These are phyloP conservation scores for Ophion ventricosus DNA, from an alignment of 2,888 invertebrate genomes.

Conservation along the genomic window DNA sequence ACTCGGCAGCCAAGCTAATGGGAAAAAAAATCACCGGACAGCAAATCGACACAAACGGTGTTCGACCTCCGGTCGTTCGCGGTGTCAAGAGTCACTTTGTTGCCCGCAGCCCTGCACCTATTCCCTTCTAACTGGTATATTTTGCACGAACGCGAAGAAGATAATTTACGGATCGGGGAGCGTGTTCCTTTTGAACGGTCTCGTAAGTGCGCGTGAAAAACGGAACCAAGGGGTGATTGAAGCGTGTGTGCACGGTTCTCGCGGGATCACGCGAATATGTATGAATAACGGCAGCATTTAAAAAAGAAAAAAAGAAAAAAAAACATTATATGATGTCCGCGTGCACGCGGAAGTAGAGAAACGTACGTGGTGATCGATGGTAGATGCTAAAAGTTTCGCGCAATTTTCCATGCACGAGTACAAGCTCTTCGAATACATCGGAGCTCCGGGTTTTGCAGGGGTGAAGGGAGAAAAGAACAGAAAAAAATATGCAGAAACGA, in stretches of 20 bases:
- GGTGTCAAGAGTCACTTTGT: slow-evolving; percentile 12
- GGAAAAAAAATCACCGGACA: too few species aligned
- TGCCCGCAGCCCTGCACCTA: background rate
- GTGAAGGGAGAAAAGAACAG: background rate
- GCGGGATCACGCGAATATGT: background rate
- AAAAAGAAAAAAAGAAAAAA: background rate
- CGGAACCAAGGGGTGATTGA: background rate
- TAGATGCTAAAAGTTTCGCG: slow-evolving; percentile 36
- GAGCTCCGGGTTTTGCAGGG: slow-evolving; percentile 1
- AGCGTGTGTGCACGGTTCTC: background rate
- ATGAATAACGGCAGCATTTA: background rate
- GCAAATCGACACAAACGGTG: too few species aligned
- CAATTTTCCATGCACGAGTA: slow-evolving; percentile 28
- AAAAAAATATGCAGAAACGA: slow-evolving; percentile 7
- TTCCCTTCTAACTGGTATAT: background rate
- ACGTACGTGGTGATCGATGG: slow-evolving; percentile 31
- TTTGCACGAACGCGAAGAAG: slow-evolving; percentile 22
- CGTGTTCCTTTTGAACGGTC: slow-evolving; percentile 14
- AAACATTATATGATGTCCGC: background rate
- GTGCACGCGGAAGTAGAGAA: background rate
- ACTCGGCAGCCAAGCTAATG: too few species aligned
- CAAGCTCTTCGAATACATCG: slow-evolving; percentile 11
- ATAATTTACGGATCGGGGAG: background rate
- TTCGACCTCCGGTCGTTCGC: background rate
- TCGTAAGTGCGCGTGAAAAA: background rate